Conservation (phyloP, 1,140 invertebrate species). For the Scaptomyza pallida region DNA sequence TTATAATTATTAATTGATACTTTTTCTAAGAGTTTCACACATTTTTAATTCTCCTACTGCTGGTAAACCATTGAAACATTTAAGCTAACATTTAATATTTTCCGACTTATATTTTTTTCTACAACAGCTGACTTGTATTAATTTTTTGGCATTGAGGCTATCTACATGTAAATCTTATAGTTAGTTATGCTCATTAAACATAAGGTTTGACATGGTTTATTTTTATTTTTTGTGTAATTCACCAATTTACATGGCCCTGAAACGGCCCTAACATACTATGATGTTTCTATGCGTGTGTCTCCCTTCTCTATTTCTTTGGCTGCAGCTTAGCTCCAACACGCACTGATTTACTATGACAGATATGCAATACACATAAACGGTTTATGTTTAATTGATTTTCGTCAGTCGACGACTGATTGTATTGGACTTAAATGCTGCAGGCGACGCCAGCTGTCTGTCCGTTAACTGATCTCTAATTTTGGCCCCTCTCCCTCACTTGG, state of each 20-base stretch:
- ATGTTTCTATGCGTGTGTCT: no score
- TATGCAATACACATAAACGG: constrained; percentile 26
- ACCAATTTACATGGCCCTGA: background rate
- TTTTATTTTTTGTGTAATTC: background rate
- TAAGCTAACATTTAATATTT: no score
- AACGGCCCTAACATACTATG: background rate
- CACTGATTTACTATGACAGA: constrained; percentile 31
- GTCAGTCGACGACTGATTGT: constrained; percentile 44
- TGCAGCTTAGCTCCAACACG: constrained; percentile 29
- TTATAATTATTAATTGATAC: no score
- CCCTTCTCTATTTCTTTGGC: background rate
- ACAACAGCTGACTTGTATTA: no score
- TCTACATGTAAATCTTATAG: background rate
- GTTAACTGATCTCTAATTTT: constrained; percentile 18
- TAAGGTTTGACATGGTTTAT: background rate
- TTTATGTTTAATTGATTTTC: constrained; percentile 55
- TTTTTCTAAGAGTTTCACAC: no score
- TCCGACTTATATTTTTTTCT: no score
- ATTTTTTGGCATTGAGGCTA: background rate
- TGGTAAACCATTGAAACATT: no score
- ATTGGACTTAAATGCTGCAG: constrained; percentile 49
- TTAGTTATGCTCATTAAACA: background rate
- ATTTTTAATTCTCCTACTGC: no score
- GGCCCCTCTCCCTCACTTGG: background rate
- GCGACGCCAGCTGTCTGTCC: constrained; percentile 27